These are phyloP conservation scores for Melanophora roralis DNA, from an alignment of 2,888 invertebrate species.

Conservation along the genomic window DNA sequence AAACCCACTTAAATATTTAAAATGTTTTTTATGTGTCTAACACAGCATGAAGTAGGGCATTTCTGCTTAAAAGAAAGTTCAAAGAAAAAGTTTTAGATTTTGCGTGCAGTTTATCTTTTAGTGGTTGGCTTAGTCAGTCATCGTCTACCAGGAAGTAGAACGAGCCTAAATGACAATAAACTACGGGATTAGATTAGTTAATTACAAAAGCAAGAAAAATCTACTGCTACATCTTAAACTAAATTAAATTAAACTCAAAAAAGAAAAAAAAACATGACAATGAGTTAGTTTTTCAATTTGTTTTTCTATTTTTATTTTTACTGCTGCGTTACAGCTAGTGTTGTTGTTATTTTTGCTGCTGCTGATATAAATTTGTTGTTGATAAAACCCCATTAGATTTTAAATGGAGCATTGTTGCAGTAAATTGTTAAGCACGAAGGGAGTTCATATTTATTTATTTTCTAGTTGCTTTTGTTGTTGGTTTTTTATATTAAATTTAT, in stretches of 20 bases:
- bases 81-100: constrained; percentile 51
- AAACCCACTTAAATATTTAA: too few relatives aligned
- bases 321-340: neutral
- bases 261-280: constrained; percentile 56
- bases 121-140: constrained; percentile 38
- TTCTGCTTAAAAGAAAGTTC: neutral
- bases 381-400: constrained; percentile 46
- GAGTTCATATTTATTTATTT: constrained; percentile 17
- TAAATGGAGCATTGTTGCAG: constrained; percentile 31
- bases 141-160: constrained; percentile 62
- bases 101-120: constrained; percentile 46
- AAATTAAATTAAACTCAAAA: constrained; percentile 60
- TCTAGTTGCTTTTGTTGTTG: neutral
- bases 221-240: constrained; percentile 1
- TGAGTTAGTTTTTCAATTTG: constrained; percentile 55
- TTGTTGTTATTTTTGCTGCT: neutral
- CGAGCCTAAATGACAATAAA: constrained; percentile 54
- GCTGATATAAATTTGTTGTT: constrained; percentile 16
- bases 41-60: constrained; percentile 13
- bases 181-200: constrained; percentile 38
- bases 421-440: constrained; percentile 15
- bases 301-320: constrained; percentile 1
- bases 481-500: constrained; percentile 5
- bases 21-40: neutral
- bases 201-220: constrained; percentile 2